phyloP scores from a whole-genome alignment of 2,797 vertebrate species.

The Sebastes kiyomatsui region DNA sequence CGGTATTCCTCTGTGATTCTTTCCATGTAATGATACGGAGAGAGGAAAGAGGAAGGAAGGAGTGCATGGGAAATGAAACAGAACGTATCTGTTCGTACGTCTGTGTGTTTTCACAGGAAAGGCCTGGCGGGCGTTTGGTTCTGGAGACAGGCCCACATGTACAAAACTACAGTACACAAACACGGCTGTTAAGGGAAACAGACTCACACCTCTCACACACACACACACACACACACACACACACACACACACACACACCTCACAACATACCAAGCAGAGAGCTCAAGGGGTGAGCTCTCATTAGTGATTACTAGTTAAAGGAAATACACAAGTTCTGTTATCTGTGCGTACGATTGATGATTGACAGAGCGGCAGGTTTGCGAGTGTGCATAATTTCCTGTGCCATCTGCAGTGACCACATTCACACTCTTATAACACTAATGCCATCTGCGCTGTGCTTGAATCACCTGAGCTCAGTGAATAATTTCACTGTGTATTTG shows the following conservation, averaged over 20 bases:
- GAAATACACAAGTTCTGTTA: constrained; percentile 5
- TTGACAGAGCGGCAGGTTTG: constrained; percentile 47
- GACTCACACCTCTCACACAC: not conserved
- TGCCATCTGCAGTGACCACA: constrained; percentile 53
- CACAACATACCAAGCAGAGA: constrained; percentile 6
- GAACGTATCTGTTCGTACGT: constrained; percentile 24
- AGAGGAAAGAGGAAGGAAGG: constrained; percentile 69
- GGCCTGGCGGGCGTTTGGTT: constrained; percentile 60
- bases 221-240: not conserved
- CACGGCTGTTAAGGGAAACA: constrained; percentile 49
- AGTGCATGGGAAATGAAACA: constrained; percentile 63
- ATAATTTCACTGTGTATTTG: constrained; percentile 2
- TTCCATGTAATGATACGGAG: constrained; percentile 59
- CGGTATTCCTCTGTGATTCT: constrained; percentile 49
- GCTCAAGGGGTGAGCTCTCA: not conserved
- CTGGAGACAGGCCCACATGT: constrained; percentile 55
- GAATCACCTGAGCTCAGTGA: constrained; percentile 55
- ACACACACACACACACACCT: constrained; percentile 4
- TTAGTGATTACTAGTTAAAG: constrained; percentile 20
- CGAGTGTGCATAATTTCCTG: constrained; percentile 25
- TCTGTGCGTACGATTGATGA: constrained; percentile 35
- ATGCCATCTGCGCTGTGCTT: constrained; percentile 54
- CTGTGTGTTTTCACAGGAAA: constrained; percentile 65
- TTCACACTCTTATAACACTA: constrained; percentile 42
- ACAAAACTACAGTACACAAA: constrained; percentile 52